A percentile compares a stretch with the other conserved stretches of the same genome.
These are phyloP conservation scores for Amblyraja radiata DNA, from an alignment of 2,797 vertebrate genomes.

Conservation along the genomic window DNA sequence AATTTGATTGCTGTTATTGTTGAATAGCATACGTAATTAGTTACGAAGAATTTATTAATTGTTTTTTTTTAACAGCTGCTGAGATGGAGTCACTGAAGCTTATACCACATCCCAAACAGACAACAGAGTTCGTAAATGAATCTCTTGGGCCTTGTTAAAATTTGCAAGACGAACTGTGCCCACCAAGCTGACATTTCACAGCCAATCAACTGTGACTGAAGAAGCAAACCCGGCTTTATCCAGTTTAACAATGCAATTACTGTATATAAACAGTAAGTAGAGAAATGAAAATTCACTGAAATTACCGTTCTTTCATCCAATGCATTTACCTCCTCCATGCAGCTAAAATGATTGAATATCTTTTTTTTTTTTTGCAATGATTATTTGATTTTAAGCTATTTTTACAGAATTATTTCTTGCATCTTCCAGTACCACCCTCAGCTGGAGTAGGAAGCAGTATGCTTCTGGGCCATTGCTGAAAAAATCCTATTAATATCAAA, in stretches of 20 bases:
- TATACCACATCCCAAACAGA: slow-evolving; percentile 1
- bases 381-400: background rate
- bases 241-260: background rate
- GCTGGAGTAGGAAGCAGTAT: background rate
- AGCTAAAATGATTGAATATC: background rate
- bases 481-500: no score
- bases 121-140: background rate
- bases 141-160: slow-evolving; percentile 25
- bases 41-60: slow-evolving; percentile 10
- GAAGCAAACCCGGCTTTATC: background rate
- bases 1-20: background rate
- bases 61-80: slow-evolving; percentile 2
- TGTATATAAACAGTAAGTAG: background rate
- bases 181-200: background rate
- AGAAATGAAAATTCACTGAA: background rate
- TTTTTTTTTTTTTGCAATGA: no score
- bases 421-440: background rate
- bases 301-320: background rate
- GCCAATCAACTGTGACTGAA: background rate
- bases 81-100: background rate
- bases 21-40: background rate
- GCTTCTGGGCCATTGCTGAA: background rate
- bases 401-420: background rate
- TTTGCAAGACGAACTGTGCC: slow-evolving; percentile 9
- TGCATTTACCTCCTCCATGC: background rate